Conservation (phyloP, 2,797 vertebrate species). For the Notamacropus eugenii region DNA sequence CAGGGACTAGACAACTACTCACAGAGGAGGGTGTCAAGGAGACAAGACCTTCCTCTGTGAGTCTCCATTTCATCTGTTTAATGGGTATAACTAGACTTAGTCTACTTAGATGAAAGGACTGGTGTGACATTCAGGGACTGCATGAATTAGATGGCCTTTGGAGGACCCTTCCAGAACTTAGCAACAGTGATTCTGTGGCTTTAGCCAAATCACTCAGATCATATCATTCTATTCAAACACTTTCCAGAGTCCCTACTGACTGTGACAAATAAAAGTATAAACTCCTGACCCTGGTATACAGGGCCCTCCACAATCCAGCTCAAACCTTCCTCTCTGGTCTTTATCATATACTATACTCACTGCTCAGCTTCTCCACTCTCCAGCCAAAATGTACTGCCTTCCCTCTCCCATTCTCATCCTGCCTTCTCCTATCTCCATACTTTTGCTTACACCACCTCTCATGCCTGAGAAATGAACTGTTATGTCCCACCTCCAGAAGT, state of each 20-base stretch:
- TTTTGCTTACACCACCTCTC: background rate
- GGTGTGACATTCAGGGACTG: background rate
- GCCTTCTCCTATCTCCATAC: background rate
- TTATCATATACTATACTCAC: background rate
- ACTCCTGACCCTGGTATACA: background rate
- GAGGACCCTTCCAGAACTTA: background rate
- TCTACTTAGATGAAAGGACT: background rate
- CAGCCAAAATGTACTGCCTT: background rate
- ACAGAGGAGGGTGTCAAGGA: background rate
- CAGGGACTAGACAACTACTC: background rate
- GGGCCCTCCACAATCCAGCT: background rate
- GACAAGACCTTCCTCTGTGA: background rate
- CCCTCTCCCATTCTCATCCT: background rate
- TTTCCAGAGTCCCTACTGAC: background rate
- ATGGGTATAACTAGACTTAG: background rate
- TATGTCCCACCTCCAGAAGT: background rate
- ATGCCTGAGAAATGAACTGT: background rate
- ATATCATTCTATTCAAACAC: background rate
- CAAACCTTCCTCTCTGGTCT: background rate
- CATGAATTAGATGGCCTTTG: background rate
- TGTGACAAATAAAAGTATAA: background rate
- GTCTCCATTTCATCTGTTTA: background rate
- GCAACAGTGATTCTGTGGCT: background rate
- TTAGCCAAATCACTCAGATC: background rate
- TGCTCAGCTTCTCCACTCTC: background rate